Evolutionary conservation across 1,140 invertebrate species (phyloP).

Genomic region (Lutraria rhynchaena): DNA sequence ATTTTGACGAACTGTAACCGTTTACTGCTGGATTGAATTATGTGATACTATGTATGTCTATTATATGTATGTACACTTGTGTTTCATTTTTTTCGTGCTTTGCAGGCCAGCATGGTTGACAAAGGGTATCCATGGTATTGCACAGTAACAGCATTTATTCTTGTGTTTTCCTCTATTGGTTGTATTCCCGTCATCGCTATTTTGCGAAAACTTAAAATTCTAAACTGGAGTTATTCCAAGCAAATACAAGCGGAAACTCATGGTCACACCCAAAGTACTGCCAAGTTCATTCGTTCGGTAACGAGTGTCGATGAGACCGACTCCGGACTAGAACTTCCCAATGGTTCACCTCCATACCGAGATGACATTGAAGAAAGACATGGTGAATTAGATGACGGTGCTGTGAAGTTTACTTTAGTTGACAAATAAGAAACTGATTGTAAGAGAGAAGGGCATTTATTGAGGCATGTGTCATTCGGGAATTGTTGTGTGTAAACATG

Average conservation of each 20-base stretch:
- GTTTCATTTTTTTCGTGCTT: neutral
- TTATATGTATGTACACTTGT: slow-evolving; percentile 1
- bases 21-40: too few species aligned
- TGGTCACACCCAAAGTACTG: slow-evolving; percentile 68
- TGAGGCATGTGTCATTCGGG: too few species aligned
- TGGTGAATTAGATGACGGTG: slow-evolving; percentile 39
- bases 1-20: too few species aligned
- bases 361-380: slow-evolving; percentile 11
- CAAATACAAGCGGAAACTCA: slow-evolving; percentile 63
- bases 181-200: slow-evolving; percentile 76
- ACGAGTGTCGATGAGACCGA: slow-evolving; percentile 50
- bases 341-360: slow-evolving; percentile 19
- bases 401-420: slow-evolving; percentile 41
- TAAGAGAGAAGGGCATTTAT: too few species aligned
- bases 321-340: slow-evolving; percentile 1
- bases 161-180: slow-evolving; percentile 69
- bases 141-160: slow-evolving; percentile 61
- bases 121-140: slow-evolving; percentile 73
- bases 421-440: too few species aligned
- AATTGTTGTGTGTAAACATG: too few species aligned
- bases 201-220: slow-evolving; percentile 65
- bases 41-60: too few species aligned
- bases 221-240: slow-evolving; percentile 69
- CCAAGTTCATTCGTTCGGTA: slow-evolving; percentile 64
- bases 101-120: slow-evolving; percentile 65